Evolutionary conservation across 1,140 invertebrate species (phyloP), one percentile per base, ranked within the genome.

Genomic region (Musca vetustissima): DNA sequence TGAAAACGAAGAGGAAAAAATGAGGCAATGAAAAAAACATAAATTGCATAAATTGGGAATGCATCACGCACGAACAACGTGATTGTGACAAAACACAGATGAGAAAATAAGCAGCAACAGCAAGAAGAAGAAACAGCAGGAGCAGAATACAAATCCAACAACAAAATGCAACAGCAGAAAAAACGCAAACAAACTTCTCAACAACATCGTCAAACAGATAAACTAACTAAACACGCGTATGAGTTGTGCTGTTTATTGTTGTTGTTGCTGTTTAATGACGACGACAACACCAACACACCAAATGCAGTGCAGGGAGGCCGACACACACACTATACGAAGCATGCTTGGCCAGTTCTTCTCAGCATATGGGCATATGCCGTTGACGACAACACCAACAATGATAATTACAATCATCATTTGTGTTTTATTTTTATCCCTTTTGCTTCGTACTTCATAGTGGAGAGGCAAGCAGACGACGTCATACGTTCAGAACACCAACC

Each of bases 11-110:
- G n/a, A n/a, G n/a, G n/a, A n/a, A n/a, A 59, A 15, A 59, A 52
- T 9, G 17, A 61, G n/a, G 57, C 32, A 43, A 11, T 11, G 13
- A 61, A 43, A 61, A n/a, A n/a, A n/a, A n/a, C n/a, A 61, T 32
- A 61, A 61, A 61, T 43, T 43, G 57, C 57, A 61, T 43, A 61
- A 61, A 61, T 61, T 61, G 57, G n/a, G 36, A 61, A 61, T 61
- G 57, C 57, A 61, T 61, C 57, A 61, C 36, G 57, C 57, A 61
- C 57, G 36, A 61, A 61, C 57, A 61, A 36, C 57, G 57, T 61
- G 57, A 43, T 61, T 61, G 28, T 61, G 57, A 17, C 55, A 59
- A 43, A 59, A 59, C 25, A 59, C 36, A 43, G 36, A 43, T 36
- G 17, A 52, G 17, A 19, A 52, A 52, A 59, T 25, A 61, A 43